These are phyloP conservation scores for Hydrotaea diabolus DNA, from an alignment of 2,888 invertebrate species.

Conservation along the genomic window DNA sequence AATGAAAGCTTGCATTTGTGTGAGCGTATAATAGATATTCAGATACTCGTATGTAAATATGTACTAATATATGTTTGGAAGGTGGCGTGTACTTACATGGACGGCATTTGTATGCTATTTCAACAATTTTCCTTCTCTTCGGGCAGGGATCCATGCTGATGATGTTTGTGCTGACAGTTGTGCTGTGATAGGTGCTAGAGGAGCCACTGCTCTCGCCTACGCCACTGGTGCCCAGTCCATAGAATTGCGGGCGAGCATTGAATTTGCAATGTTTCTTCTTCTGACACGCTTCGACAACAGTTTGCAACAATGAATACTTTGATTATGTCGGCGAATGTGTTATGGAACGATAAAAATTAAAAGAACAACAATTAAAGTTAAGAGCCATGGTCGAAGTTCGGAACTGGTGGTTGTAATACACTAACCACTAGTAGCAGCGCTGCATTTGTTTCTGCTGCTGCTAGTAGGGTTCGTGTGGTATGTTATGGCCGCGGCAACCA, in stretches of 20 bases:
- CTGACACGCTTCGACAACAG: slow-evolving; percentile 95
- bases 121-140: slow-evolving; percentile 93
- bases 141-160: slow-evolving; percentile 89
- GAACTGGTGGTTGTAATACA: no score
- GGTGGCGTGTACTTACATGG: slow-evolving; percentile 89
- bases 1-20: no score
- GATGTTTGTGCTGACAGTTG: slow-evolving; percentile 76
- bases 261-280: slow-evolving; percentile 96
- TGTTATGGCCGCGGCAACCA: neutral
- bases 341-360: slow-evolving; percentile 59
- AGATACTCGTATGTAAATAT: neutral
- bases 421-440: neutral
- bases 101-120: slow-evolving; percentile 97
- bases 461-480: neutral
- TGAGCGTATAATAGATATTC: no score
- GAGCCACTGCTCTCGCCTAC: slow-evolving; percentile 78
- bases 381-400: slow-evolving; percentile 9
- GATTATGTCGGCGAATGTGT: slow-evolving; percentile 48
- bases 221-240: slow-evolving; percentile 85
- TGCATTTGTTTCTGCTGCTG: neutral
- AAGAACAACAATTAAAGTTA: slow-evolving; percentile 54
- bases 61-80: neutral
- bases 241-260: slow-evolving; percentile 91
- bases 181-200: slow-evolving; percentile 78
- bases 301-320: slow-evolving; percentile 95